A percentile compares a stretch with the other conserved stretches of the same genome.
Conservation (phyloP, 2,888 invertebrate species). For the Caenorhabditis virilis region DNA sequence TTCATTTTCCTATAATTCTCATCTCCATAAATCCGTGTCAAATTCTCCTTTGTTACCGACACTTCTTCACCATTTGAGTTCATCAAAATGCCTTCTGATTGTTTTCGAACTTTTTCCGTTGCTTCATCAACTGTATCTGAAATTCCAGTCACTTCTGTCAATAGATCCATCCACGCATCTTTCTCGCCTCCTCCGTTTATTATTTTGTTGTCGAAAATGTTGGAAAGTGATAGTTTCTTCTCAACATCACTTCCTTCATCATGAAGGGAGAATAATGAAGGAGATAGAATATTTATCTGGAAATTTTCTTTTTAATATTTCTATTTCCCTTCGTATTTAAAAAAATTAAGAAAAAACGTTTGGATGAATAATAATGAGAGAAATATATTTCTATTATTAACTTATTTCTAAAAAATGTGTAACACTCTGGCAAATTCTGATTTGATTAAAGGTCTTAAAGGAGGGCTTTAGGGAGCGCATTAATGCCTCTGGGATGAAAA, state of each 20-base stretch:
- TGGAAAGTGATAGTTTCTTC: conserved; percentile 21
- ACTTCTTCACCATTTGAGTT: conserved; percentile 45
- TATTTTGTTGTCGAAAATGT: conserved; percentile 11
- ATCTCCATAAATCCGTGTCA: conserved; percentile 51
- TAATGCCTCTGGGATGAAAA: too few species aligned
- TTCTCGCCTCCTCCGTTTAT: conserved; percentile 40
- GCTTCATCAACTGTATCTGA: conserved; percentile 41
- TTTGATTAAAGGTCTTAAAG: too few species aligned
- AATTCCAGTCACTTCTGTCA: conserved; percentile 59
- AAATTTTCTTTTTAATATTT: background rate
- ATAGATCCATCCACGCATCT: conserved; percentile 52
- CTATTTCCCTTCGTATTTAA: background rate
- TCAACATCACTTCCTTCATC: conserved; percentile 52
- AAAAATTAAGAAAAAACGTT: too few species aligned
- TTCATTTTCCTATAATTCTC: conserved; percentile 51
- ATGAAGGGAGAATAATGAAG: conserved; percentile 57
- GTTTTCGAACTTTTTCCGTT: conserved; percentile 10
- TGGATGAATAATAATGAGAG: too few species aligned
- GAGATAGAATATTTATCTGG: conserved; percentile 56
- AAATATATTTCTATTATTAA: too few species aligned
- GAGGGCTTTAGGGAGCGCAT: too few species aligned
- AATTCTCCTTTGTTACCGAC: conserved; percentile 49
- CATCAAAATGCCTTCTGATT: conserved; percentile 35
- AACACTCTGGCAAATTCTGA: too few species aligned
- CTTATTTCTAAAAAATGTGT: too few species aligned